Evolutionary conservation across 1,140 invertebrate species (phyloP).

Genomic region (Dolichoris vasculosae): DNA sequence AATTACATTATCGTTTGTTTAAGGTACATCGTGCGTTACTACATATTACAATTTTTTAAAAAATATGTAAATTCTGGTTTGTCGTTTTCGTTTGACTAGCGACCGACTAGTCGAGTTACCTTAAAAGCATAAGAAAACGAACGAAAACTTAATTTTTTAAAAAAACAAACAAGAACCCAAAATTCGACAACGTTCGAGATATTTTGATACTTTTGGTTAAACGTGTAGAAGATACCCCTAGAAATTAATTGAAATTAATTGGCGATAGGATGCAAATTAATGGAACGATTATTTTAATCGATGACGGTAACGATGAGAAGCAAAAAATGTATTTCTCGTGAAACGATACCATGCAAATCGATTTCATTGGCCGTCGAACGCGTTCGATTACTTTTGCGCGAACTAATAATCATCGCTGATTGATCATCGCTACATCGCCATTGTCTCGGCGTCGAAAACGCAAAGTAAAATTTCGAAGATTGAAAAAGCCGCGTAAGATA

Average conservation of each 20-base stretch:
- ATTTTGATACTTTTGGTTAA: not conserved
- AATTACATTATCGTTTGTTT: not conserved
- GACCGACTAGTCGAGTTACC: not conserved
- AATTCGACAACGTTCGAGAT: not conserved
- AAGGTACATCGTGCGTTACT: not conserved
- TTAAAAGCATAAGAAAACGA: not conserved
- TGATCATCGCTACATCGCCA: not conserved
- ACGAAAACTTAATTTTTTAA: not conserved
- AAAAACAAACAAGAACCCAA: not conserved
- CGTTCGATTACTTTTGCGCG: not conserved
- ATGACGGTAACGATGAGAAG: not conserved
- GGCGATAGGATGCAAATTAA: not conserved
- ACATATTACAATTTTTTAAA: not conserved
- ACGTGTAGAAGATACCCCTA: not conserved
- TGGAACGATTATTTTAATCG: not conserved
- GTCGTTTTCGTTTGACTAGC: not conserved
- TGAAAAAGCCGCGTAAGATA: too few relatives aligned
- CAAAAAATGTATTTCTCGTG: not conserved
- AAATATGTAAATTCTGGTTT: not conserved
- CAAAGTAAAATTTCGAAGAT: not conserved
- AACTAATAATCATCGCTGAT: not conserved
- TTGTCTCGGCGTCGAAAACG: not conserved
- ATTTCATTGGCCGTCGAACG: not conserved
- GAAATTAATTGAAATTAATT: not conserved
- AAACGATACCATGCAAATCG: not conserved